Base-by-base conservation (phyloP, 2,888 invertebrate species). In the Argyresthia goedartella region DNA sequence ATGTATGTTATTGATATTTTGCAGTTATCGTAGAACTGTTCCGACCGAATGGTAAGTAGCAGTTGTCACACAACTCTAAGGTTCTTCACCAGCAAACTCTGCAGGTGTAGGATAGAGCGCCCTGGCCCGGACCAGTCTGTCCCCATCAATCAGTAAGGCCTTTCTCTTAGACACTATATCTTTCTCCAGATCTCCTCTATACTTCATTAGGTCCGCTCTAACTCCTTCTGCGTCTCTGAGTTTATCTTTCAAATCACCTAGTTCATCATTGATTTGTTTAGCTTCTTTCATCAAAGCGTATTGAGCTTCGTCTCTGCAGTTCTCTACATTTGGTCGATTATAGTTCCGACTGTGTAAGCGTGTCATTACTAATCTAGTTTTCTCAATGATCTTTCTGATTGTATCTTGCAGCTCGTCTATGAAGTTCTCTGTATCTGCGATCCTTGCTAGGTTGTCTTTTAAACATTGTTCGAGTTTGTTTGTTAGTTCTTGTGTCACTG, bases 311-410 rank as follows among this genome's bases (percentile, higher is more conserved):
- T 97, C 97, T 51, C 95, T 88, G 66, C 95, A 96, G 65, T 93
- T 93, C 69, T 97, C 97, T 1, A 94, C 93, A 53, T 93, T 90
- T 0, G 93, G 93, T 8, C 97, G 87, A 51, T 81, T 81, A 50
- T 87, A 85, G 53, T 91, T 88, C 54, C 96, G 89, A 63, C 90
- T 90, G 63, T 93, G 90, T 55, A 97, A 86, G 49, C 96, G 88
- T 0, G 96, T 95, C 77, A 95, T 95, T 0, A 93, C 93, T 45
- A 94, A 90, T 72, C 96, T 97, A 85, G 93, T 89, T 3, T 92
- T 90, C 35, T 90, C 87, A 64, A 95, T 92, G 59, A 95, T 88
- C 62, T 92, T 89, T 52, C 91, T 86, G 10, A 95, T 86, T 0
- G 92, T 90, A 8, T 88, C 88, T 57, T 91, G 90, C 43, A 96